Percentiles rank a stretch among this genome's conserved stretches.
Conservation (phyloP, 2,113 vertebrate species). For the Arvicanthis niloticus region DNA sequence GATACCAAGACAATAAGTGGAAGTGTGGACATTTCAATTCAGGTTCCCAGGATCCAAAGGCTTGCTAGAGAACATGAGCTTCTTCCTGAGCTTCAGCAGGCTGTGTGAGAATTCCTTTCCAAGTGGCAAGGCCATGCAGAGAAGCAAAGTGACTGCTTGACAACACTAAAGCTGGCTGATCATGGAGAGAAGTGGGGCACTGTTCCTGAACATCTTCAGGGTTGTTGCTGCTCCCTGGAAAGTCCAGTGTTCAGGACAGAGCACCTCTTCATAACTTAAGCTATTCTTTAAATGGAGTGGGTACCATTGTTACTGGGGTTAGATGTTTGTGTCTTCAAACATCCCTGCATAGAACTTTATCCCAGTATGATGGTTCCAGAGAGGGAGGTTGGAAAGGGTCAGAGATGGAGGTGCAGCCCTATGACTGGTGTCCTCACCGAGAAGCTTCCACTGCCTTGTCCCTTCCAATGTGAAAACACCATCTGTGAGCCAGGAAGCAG, state of each 20-base stretch:
- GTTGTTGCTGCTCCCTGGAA: not conserved
- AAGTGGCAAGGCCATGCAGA: too few species aligned
- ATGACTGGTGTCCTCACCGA: not conserved
- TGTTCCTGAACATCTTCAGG: not conserved
- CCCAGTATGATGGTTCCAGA: not conserved
- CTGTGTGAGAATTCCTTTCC: not conserved
- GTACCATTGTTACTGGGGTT: not conserved
- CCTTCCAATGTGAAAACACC: not conserved
- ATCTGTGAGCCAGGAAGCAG: not conserved
- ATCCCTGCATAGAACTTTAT: not conserved
- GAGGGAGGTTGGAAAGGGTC: not conserved
- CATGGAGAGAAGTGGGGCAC: not conserved
- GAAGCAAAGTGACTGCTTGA: not conserved
- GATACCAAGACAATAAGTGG: rapidly evolving
- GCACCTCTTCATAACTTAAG: not conserved
- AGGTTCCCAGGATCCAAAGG: rapidly evolving
- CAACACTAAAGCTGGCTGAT: not conserved
- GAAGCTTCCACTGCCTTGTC: not conserved
- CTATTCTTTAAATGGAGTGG: not conserved
- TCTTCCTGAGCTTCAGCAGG: not conserved
- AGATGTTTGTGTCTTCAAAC: not conserved
- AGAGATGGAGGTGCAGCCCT: not conserved
- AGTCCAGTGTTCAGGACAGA: not conserved
- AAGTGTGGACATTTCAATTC: too few species aligned
- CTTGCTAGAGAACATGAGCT: not conserved